Base-by-base conservation (phyloP, 2,113 vertebrate species). In the Antennarius striatus region DNA sequence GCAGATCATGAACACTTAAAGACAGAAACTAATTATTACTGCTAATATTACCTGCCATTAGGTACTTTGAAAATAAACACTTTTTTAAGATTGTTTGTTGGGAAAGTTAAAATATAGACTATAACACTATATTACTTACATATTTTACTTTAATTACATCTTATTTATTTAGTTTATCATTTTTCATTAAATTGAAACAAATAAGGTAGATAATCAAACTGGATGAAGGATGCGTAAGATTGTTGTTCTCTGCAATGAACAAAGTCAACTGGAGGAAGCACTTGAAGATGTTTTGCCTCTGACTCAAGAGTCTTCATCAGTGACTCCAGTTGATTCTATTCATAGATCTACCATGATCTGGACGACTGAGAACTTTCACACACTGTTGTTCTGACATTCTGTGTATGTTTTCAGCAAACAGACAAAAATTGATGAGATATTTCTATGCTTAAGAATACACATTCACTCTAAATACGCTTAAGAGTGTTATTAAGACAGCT, bases 121-220 rank as follows among this genome's bases (percentile, higher is more conserved):
- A 3, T 40, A 47, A 42, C 14, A 5, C 3, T 50, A 46, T 16
- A 58, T 39, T 29, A 29, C 1, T 64, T 48, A 52, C 10, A 62
- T 22, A 6, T 28, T 51, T 48, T 42, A 13, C 15, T 62, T 54
- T 68, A 12, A 9, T 10, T 10, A 29, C 10, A 42, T 10, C 6
- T 9, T 11, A 28, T 55, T 22, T 22, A 22, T 22, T 22, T 22
- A 22, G 22, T 22, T 22, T 22, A 22, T 22, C 22, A 22, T 1
- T 36, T 69, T 66, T 63, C 10, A 47, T 17, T 62, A 17, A 36
- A 53, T 10, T 69, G 12, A 61, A 68, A 61, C 46, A 29, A 28
- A 17, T n/a, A 60, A 48, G 50, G 4, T 3, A 64, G 4, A 17
- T 13, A 5, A 49, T 76, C 22, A 68, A 47, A 64, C 43, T 49